A percentile compares a stretch with the other conserved stretches of the same genome.
These are phyloP conservation scores for Aromia moschata DNA, from an alignment of 2,888 invertebrate genomes.

Conservation along the genomic window DNA sequence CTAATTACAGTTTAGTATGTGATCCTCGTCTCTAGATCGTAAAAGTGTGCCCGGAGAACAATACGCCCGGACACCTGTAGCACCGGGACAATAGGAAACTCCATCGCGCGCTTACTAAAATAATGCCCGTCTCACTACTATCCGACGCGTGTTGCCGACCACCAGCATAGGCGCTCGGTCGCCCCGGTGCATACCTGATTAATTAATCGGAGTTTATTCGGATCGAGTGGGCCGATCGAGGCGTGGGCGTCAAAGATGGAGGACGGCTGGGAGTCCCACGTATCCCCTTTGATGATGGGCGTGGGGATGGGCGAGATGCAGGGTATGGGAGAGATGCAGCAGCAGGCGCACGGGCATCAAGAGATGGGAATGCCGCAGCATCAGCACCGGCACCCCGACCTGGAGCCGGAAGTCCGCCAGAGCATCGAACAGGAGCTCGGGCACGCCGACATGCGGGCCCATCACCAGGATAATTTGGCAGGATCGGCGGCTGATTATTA, in stretches of 20 bases:
- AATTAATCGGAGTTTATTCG: slow-evolving; percentile 43
- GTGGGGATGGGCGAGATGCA: slow-evolving; percentile 58
- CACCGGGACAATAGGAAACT: slow-evolving; percentile 21
- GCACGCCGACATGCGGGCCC: slow-evolving; percentile 20
- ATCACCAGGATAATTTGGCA: slow-evolving; percentile 26
- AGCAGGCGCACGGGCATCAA: slow-evolving; percentile 47
- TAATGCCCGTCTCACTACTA: slow-evolving; percentile 33
- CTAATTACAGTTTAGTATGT: slow-evolving; percentile 24
- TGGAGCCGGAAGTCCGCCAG: slow-evolving; percentile 48
- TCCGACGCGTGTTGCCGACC: slow-evolving; percentile 40
- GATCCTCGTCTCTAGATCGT: slow-evolving; percentile 8
- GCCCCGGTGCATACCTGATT: slow-evolving; percentile 44
- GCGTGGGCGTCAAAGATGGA: slow-evolving; percentile 59
- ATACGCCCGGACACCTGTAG: slow-evolving; percentile 26
- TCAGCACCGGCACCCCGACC: slow-evolving; percentile 45
- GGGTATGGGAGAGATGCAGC: slow-evolving; percentile 56
- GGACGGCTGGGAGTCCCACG: slow-evolving; percentile 62
- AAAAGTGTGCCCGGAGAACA: slow-evolving; percentile 16
- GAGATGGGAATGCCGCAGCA: slow-evolving; percentile 51
- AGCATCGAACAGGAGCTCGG: slow-evolving; percentile 53
- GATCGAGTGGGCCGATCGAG: slow-evolving; percentile 45
- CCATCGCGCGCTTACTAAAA: slow-evolving; percentile 22
- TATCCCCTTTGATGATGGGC: slow-evolving; percentile 63
- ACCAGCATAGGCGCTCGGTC: slow-evolving; percentile 40
- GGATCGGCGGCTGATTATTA: slow-evolving; percentile 42